These are phyloP conservation scores for Podarcis raffonei DNA, from an alignment of 2,113 vertebrate genomes.

Conservation along the genomic window DNA sequence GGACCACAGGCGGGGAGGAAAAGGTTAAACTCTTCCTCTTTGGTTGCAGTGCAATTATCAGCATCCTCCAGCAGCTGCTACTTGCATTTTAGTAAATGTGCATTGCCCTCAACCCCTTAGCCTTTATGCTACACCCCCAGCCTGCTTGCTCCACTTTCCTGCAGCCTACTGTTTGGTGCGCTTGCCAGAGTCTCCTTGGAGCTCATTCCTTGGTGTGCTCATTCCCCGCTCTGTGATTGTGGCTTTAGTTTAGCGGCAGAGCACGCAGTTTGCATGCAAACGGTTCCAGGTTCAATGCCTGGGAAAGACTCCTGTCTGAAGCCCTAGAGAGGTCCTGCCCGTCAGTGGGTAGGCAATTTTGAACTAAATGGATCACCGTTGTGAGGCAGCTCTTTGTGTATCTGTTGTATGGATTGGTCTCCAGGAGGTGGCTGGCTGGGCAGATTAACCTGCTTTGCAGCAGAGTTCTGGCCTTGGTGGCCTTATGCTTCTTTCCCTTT, in stretches of 20 bases:
- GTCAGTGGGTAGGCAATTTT: neutral
- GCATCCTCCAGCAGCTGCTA: neutral
- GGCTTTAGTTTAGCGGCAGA: neutral
- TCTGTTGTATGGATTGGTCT: neutral
- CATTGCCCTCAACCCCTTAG: neutral
- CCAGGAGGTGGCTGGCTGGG: neutral
- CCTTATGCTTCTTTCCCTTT: neutral
- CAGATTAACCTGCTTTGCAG: neutral
- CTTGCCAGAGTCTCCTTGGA: neutral
- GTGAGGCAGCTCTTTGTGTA: neutral
- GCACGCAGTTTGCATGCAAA: neutral
- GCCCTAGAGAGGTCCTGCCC: no score
- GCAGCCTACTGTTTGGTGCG: neutral
- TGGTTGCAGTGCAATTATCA: no score
- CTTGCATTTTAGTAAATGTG: neutral
- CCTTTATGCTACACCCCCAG: no score
- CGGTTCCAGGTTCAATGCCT: neutral
- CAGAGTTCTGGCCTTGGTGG: neutral
- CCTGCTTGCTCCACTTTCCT: neutral
- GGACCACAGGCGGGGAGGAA: no score
- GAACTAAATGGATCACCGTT: neutral
- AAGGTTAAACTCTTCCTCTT: no score
- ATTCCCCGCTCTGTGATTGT: neutral
- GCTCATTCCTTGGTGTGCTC: neutral
- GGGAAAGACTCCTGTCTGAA: neutral